These are phyloP conservation scores for Drosophila pseudotakahashii DNA, from an alignment of 2,888 invertebrate genomes.

Conservation along the genomic window DNA sequence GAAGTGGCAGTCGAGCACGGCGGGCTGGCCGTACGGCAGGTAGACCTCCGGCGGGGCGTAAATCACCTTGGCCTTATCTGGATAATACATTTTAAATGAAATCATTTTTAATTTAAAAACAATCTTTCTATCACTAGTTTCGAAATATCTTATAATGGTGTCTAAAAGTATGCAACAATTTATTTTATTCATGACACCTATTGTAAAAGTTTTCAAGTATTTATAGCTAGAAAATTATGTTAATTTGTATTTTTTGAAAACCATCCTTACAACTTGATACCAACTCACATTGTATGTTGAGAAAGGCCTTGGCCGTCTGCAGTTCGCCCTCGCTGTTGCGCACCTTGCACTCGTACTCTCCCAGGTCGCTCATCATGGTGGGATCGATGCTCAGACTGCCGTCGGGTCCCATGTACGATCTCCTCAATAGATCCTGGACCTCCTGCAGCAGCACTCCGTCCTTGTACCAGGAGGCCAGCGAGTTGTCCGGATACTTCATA, in stretches of 20 bases:
- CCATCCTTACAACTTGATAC: not conserved
- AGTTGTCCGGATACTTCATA: slow-evolving; percentile 89
- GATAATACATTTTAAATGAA: no score
- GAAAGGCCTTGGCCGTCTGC: slow-evolving; percentile 93
- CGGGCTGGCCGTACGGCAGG: slow-evolving; percentile 92
- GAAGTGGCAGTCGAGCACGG: slow-evolving; percentile 95
- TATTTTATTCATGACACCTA: no score
- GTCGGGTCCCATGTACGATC: slow-evolving; percentile 88
- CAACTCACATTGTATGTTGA: slow-evolving; percentile 95
- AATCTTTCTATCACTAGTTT: no score
- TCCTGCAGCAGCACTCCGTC: slow-evolving; percentile 87
- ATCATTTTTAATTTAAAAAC: no score
- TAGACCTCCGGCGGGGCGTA: slow-evolving; percentile 93
- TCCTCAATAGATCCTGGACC: slow-evolving; percentile 87
- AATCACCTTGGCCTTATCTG: slow-evolving; percentile 96
- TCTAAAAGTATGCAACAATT: no score
- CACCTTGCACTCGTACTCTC: slow-evolving; percentile 94
- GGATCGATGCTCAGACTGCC: slow-evolving; percentile 92
- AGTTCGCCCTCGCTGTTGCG: slow-evolving; percentile 89
- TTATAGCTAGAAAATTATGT: no score
- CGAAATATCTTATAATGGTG: no score
- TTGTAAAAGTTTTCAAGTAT: no score
- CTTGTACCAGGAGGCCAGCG: slow-evolving; percentile 87
- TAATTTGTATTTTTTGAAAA: no score
- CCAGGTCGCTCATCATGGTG: slow-evolving; percentile 92